Evolutionary conservation across 2,113 vertebrate genomes (phyloP).

Genomic region (Phylloscopus trochilus): DNA sequence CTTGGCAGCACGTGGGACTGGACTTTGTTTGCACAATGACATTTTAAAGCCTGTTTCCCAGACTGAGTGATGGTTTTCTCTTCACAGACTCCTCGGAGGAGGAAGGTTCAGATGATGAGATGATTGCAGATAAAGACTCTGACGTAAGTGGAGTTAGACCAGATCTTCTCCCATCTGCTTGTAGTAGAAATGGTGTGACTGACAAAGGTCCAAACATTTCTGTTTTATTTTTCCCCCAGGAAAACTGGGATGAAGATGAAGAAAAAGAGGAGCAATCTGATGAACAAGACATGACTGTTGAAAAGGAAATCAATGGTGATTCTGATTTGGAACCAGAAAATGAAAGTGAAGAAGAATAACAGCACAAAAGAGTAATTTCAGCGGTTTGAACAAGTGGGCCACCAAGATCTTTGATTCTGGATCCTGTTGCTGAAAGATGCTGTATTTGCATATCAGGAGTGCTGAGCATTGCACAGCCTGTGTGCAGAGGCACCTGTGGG

Average conservation of each 20-base stretch:
- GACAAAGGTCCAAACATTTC: not conserved
- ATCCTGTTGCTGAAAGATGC: slow-evolving; percentile 38
- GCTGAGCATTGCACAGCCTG: slow-evolving; percentile 9
- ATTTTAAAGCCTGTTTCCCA: not conserved
- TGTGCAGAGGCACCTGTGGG: slow-evolving; percentile 32
- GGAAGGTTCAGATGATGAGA: slow-evolving; percentile 79
- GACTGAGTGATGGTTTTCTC: slow-evolving; percentile 7
- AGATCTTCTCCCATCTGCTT: not conserved
- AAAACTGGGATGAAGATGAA: slow-evolving; percentile 87
- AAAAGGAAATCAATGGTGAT: slow-evolving; percentile 91
- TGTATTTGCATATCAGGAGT: slow-evolving; percentile 31
- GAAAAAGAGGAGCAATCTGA: slow-evolving; percentile 69
- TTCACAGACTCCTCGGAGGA: slow-evolving; percentile 77
- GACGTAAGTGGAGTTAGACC: slow-evolving; percentile 70
- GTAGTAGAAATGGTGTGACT: not conserved
- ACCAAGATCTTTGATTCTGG: slow-evolving; percentile 31
- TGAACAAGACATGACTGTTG: slow-evolving; percentile 76
- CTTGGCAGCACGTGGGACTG: not conserved
- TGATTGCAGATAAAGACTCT: slow-evolving; percentile 77
- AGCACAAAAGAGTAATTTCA: not conserved
- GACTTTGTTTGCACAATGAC: not conserved
- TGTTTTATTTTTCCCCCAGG: slow-evolving; percentile 21
- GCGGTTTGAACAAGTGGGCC: slow-evolving; percentile 30
- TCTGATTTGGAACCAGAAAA: slow-evolving; percentile 92
- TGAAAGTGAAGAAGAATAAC: slow-evolving; percentile 94